Conservation (phyloP, 35 echinoderm and acorn worm genomes). For the Amphiura filiformis region DNA sequence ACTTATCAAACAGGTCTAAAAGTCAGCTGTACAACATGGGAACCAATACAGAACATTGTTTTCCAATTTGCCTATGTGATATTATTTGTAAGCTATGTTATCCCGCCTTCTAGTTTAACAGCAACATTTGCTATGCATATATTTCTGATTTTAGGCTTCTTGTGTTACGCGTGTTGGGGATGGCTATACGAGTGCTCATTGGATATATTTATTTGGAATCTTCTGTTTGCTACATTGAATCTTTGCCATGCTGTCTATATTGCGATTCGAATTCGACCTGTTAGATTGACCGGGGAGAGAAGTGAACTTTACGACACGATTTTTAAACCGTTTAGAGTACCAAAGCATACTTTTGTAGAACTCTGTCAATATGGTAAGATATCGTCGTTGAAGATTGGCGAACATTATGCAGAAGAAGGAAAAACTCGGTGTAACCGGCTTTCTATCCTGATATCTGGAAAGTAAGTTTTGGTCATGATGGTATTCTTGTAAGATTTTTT, state of each 20-base stretch:
- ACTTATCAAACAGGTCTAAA: not conserved
- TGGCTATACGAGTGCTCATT: constrained; percentile 59
- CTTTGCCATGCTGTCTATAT: constrained; percentile 59
- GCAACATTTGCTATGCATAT: constrained; percentile 46
- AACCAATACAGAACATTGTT: constrained; percentile 50
- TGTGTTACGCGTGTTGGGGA: constrained; percentile 63
- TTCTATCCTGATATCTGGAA: constrained; percentile 81
- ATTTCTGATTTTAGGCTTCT: constrained; percentile 44
- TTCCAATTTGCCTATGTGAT: constrained; percentile 50
- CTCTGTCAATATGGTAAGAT: constrained; percentile 69
- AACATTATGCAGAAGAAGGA: constrained; percentile 91
- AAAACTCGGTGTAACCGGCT: constrained; percentile 63
- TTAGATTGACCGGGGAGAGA: constrained; percentile 57
- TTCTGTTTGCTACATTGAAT: constrained; percentile 59
- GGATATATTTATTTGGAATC: constrained; percentile 83
- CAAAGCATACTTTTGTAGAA: constrained; percentile 42
- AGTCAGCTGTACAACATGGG: constrained; percentile 29
- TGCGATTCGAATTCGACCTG: constrained; percentile 53
- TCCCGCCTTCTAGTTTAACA: constrained; percentile 35
- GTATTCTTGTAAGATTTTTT: not conserved
- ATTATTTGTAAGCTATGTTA: constrained; percentile 36
- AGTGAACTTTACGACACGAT: constrained; percentile 72
- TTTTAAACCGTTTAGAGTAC: constrained; percentile 86
- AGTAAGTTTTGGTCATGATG: constrained; percentile 46
- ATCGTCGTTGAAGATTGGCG: constrained; percentile 86